Conservation (phyloP, 2,888 invertebrate species). For the Cephus rjabovi region DNA sequence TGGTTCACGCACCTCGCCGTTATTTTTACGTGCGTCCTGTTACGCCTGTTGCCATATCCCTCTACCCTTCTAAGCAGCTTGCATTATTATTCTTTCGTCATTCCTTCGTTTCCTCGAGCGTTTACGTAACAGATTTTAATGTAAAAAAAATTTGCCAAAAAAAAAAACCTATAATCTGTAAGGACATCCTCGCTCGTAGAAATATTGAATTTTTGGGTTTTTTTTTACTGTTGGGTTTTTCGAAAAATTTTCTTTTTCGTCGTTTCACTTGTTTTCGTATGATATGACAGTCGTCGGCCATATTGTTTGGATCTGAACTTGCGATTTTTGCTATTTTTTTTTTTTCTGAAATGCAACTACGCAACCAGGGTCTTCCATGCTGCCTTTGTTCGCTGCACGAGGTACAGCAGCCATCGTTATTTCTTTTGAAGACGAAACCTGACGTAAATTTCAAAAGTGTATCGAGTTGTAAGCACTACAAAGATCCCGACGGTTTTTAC, state of each 20-base stretch:
- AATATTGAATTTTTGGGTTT: neutral
- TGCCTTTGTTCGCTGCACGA: neutral
- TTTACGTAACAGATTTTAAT: too few species aligned
- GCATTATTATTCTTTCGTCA: neutral
- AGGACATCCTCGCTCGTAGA: too few species aligned
- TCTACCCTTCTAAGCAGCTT: neutral
- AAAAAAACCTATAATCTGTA: too few species aligned
- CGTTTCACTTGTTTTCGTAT: neutral
- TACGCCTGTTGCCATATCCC: constrained; percentile 14
- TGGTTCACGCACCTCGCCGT: constrained; percentile 19
- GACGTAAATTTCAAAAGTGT: neutral
- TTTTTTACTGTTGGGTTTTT: too few species aligned
- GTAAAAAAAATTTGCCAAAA: too few species aligned
- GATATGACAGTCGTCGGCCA: neutral
- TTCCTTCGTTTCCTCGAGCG: neutral
- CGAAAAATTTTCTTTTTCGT: too few species aligned
- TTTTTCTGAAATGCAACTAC: neutral
- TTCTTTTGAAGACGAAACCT: neutral
- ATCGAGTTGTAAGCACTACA: neutral
- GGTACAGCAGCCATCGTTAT: neutral
- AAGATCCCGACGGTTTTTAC: neutral
- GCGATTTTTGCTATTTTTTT: neutral
- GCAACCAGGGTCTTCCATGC: neutral
- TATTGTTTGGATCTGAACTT: neutral
- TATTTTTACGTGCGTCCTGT: constrained; percentile 20